Base-by-base conservation (phyloP, 2,113 vertebrate species). In the Arvicanthis niloticus region DNA sequence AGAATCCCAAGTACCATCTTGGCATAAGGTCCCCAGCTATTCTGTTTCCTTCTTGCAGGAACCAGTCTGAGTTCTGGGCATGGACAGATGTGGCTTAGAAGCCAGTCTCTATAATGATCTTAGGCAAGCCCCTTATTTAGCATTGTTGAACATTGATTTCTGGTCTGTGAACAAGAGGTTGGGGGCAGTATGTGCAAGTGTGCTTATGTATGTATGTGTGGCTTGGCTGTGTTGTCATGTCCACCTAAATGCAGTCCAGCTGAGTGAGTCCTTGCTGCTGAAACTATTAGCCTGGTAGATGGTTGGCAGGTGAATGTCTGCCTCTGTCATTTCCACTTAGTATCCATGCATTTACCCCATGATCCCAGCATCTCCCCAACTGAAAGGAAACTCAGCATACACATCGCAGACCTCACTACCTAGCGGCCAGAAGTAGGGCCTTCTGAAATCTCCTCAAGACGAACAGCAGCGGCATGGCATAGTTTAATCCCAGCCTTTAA, bases 31-130 rank as follows among this genome's bases (percentile, higher is more conserved):
- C 16, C 40, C 56, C 11, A 40, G 29, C 75, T 90, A 70, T 88
- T 37, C 77, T 95, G 65, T 95, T 81, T 97, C 67, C 72, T 87
- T 40, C 60, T 95, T 53, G 82, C 51, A 53, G 58, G 45, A 93
- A 48, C 10, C 65, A 60, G n/a, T 60, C 80, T 84, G 73, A 48
- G n/a, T 45, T 88, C 53, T 65, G 78, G 81, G 51, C 77, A 75
- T 31, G n/a, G 94, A 40, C 37, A 92, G 21, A 42, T 51, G 48
- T 77, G 56, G 6, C 9, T 34, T 94, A 65, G 84, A 90, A 88
- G 78, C 48, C 84, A 93, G 70, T n/a, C 48, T 72, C 92, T 40
- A 22, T 65, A 17, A 26, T 34, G 77, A 86, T 75, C 37, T 7
- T 11, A 24, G 89, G 82, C 51, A 88, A 94, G 77, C 3, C 26